Percentiles rank a stretch among this genome's conserved stretches.
These are phyloP conservation scores for Hafferia zeledoni DNA, from an alignment of 2,797 vertebrate species.

Conservation along the genomic window DNA sequence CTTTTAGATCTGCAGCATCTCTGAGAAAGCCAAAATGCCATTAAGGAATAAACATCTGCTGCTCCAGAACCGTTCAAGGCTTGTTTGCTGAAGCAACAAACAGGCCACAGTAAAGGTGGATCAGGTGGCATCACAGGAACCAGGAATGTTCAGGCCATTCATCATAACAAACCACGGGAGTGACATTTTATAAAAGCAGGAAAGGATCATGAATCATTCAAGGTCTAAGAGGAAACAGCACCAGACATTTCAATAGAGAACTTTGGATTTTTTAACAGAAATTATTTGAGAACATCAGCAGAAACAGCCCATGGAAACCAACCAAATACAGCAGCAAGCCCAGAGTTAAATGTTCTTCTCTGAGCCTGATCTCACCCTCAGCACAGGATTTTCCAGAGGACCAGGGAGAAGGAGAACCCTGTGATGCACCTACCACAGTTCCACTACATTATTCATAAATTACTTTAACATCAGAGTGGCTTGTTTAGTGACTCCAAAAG, in stretches of 20 bases:
- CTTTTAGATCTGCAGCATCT: neutral
- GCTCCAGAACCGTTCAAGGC: neutral
- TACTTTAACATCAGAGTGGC: neutral
- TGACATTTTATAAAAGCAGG: neutral
- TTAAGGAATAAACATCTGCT: neutral
- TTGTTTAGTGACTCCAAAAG: neutral
- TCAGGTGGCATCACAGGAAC: neutral
- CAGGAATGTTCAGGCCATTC: neutral
- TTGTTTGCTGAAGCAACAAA: neutral
- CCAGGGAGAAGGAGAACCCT: neutral
- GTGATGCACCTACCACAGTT: neutral
- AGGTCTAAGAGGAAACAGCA: neutral
- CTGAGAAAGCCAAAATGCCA: neutral
- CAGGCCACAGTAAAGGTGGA: neutral
- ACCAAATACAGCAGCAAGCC: neutral
- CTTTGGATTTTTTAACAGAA: neutral
- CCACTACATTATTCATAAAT: neutral
- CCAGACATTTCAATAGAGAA: neutral
- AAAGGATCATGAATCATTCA: neutral
- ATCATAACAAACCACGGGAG: neutral
- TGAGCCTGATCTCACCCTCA: neutral
- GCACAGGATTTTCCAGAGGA: neutral
- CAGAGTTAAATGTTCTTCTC: neutral
- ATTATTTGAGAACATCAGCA: neutral
- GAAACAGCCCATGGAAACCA: neutral